Percentiles rank a stretch among this genome's conserved stretches.
Conservation (phyloP, 2,113 vertebrate genomes). For the Struthidea cinerea region DNA sequence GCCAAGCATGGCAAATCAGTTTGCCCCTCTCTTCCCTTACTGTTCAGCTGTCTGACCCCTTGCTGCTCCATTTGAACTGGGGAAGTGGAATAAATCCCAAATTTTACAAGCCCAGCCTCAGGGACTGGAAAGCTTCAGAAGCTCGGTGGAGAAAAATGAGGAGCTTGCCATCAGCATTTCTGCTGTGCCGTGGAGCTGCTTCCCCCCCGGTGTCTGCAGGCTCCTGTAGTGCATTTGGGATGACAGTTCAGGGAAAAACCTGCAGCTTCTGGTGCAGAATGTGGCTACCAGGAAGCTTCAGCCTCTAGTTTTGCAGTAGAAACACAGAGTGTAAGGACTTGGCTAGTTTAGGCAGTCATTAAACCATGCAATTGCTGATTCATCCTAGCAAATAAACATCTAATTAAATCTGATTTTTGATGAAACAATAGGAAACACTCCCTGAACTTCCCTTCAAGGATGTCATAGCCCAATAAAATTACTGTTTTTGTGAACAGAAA, state of each 20-base stretch:
- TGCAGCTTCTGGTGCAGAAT: not conserved
- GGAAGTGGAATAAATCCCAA: not conserved
- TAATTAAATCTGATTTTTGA: not conserved
- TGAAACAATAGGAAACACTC: not conserved
- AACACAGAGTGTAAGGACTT: not conserved
- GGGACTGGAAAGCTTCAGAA: not conserved
- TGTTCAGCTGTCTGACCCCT: not conserved
- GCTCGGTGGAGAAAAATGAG: accelerated
- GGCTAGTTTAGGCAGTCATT: not conserved
- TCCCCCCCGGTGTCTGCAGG: not conserved
- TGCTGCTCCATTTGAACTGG: not conserved
- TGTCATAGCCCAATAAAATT: not conserved
- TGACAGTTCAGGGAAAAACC: not conserved
- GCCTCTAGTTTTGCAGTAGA: not conserved
- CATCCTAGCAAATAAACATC: not conserved
- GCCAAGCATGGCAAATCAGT: not conserved
- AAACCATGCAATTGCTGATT: not conserved
- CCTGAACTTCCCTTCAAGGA: not conserved
- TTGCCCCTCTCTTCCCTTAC: not conserved
- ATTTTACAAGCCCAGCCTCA: not conserved
- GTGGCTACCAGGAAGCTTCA: not conserved
- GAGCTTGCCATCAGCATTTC: not conserved
- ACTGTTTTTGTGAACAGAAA: not conserved
- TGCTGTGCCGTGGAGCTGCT: not conserved
- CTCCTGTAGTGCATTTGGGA: not conserved